Evolutionary conservation across 2,113 vertebrate species (phyloP).

Genomic region (Poeciliopsis turrubarensis): DNA sequence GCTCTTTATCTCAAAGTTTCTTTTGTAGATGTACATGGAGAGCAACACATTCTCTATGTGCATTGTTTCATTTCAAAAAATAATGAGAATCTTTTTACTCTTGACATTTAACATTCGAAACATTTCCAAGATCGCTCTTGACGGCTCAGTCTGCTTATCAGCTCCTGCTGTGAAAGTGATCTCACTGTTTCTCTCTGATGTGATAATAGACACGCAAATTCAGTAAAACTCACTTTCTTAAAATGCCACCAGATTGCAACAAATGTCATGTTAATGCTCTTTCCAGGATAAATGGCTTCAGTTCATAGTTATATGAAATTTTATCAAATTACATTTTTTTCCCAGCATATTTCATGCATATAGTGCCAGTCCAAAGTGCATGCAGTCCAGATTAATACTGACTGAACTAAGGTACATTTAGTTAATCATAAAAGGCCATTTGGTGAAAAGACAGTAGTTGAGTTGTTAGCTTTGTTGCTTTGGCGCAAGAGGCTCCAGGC

Average conservation of each 20-base stretch:
- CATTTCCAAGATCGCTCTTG: neutral
- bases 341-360: too few relatives aligned
- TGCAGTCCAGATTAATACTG: too few relatives aligned
- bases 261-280: neutral
- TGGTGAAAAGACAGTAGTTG: too few relatives aligned
- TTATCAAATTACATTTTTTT: too few relatives aligned
- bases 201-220: constrained; percentile 1
- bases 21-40: neutral
- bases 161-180: constrained; percentile 1
- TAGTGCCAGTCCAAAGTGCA: too few relatives aligned
- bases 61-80: constrained; percentile 31
- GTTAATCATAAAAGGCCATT: too few relatives aligned
- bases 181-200: constrained; percentile 3
- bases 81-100: neutral
- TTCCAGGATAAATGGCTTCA: neutral
- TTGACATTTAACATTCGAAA: neutral
- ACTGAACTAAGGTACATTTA: too few relatives aligned
- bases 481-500: neutral
- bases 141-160: constrained; percentile 43
- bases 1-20: neutral
- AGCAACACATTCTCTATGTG: neutral
- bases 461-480: neutral
- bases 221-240: too few relatives aligned
- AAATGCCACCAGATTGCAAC: neutral
- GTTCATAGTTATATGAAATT: neutral